These are phyloP conservation scores for Melieria crassipennis DNA, from an alignment of 2,888 invertebrate species.

Conservation along the genomic window DNA sequence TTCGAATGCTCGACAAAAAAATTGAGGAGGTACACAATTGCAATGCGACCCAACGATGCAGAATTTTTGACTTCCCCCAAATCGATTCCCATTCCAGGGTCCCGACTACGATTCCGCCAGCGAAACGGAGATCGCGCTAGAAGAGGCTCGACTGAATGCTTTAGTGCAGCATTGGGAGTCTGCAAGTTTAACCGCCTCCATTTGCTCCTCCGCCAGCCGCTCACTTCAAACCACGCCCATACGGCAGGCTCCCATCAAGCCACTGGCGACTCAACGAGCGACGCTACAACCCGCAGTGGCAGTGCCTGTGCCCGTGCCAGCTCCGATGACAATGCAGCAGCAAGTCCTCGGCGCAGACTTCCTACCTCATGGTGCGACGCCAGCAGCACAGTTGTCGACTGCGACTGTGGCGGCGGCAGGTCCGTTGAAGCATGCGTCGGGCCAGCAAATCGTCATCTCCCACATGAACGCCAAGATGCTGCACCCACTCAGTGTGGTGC, in stretches of 20 bases:
- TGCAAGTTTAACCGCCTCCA: slow-evolving; percentile 70
- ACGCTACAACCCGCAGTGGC: slow-evolving; percentile 51
- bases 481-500: slow-evolving; percentile 46
- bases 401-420: slow-evolving; percentile 44
- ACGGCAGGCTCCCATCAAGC: slow-evolving; percentile 62
- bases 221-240: slow-evolving; percentile 69
- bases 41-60: neutral
- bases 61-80: neutral
- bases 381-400: slow-evolving; percentile 37
- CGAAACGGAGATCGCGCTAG: slow-evolving; percentile 77
- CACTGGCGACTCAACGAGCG: slow-evolving; percentile 45
- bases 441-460: slow-evolving; percentile 47
- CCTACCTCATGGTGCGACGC: slow-evolving; percentile 59
- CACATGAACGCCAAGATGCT: slow-evolving; percentile 55
- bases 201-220: slow-evolving; percentile 68
- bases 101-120: slow-evolving; percentile 83
- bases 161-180: slow-evolving; percentile 82
- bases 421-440: slow-evolving; percentile 45
- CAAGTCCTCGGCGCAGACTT: slow-evolving; percentile 56
- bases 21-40: slow-evolving; percentile 78
- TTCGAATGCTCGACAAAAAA: slow-evolving; percentile 91
- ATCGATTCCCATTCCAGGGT: slow-evolving; percentile 69
- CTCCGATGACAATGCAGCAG: slow-evolving; percentile 34
- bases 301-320: slow-evolving; percentile 39
- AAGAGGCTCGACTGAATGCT: slow-evolving; percentile 74